Evolutionary conservation across 2,113 vertebrate species (phyloP).

Genomic region (Siphamia tubifer): DNA sequence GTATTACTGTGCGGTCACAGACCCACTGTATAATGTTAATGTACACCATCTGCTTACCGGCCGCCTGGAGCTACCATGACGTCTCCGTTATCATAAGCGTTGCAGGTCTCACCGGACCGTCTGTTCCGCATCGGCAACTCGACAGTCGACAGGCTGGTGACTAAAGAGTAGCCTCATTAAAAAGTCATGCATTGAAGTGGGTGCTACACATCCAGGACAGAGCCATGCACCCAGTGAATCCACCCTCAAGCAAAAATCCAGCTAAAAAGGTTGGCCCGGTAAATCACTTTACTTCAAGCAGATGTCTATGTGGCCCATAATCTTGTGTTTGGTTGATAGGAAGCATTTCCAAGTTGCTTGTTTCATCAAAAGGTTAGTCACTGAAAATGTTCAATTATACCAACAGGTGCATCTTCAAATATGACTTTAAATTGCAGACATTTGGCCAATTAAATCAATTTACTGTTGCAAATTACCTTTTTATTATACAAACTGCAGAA

Average conservation of each 20-base stretch:
- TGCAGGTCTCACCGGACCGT: slow-evolving; percentile 40
- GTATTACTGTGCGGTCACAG: slow-evolving; percentile 13
- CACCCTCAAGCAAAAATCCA: neutral
- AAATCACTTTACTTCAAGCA: neutral
- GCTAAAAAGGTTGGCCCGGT: neutral
- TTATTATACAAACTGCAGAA: neutral
- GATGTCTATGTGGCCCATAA: neutral
- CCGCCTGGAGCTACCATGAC: slow-evolving; percentile 34
- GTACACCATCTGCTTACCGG: slow-evolving; percentile 68
- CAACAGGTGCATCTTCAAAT: neutral
- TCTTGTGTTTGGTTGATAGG: neutral
- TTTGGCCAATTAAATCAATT: neutral
- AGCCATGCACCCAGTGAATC: neutral
- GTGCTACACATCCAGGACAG: neutral
- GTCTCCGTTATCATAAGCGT: slow-evolving; percentile 51
- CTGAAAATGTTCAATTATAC: neutral
- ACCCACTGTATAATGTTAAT: slow-evolving; percentile 62
- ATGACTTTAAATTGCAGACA: neutral
- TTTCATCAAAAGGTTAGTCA: too few relatives aligned
- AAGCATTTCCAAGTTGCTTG: neutral
- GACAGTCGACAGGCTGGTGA: slow-evolving; percentile 48
- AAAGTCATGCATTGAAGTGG: slow-evolving; percentile 63
- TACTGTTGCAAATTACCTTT: neutral
- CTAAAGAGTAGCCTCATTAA: slow-evolving; percentile 70
- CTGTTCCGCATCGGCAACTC: slow-evolving; percentile 56